These are phyloP conservation scores for Silurus meridionalis DNA, from an alignment of 2,113 vertebrate species.

Conservation along the genomic window DNA sequence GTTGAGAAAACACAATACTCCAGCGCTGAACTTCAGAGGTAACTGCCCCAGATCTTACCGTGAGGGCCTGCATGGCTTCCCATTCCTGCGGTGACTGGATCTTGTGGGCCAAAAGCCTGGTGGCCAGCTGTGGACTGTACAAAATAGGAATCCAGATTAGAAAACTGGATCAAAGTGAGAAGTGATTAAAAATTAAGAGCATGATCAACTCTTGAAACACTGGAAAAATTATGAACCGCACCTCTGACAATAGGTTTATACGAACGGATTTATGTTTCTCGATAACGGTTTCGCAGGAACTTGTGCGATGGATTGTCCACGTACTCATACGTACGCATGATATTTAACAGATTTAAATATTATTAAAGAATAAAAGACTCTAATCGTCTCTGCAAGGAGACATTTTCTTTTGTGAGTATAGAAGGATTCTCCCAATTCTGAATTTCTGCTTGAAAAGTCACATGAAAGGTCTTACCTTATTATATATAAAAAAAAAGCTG, in stretches of 20 bases:
- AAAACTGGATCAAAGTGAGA: neutral
- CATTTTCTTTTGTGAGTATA: neutral
- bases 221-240: neutral
- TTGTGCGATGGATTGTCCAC: neutral
- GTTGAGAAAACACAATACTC: neutral
- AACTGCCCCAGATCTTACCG: conserved; percentile 69
- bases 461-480: neutral
- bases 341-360: neutral
- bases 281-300: neutral
- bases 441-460: neutral
- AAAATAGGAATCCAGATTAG: conserved; percentile 31
- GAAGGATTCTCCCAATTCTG: neutral
- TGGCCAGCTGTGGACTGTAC: conserved; percentile 89
- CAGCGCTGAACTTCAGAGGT: neutral
- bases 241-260: neutral
- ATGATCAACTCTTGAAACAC: neutral
- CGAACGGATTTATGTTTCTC: neutral
- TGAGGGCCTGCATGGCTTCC: conserved; percentile 94
- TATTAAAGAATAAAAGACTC: neutral
- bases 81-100: conserved; percentile 98
- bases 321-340: neutral
- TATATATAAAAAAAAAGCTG: no score
- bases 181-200: neutral
- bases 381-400: neutral
- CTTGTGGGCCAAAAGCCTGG: conserved; percentile 94